A percentile compares a stretch with the other conserved stretches of the same genome.
Conservation (phyloP, 2,888 invertebrate genomes). For the Maniola hyperantus region DNA sequence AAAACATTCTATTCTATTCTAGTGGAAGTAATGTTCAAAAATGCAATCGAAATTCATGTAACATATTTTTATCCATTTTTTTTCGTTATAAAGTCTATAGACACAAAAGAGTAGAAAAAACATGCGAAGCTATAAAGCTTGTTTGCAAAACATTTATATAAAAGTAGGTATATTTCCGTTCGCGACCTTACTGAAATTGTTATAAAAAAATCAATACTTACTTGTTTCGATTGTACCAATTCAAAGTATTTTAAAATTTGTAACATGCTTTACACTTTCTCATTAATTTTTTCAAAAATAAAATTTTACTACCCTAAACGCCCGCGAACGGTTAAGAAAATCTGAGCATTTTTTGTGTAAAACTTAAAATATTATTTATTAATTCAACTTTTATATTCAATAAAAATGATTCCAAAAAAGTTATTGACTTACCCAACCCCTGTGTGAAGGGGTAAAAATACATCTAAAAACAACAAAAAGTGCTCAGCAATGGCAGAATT, state of each 20-base stretch:
- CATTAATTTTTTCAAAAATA: constrained; percentile 1
- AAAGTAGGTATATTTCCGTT: constrained; percentile 49
- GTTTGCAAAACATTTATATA: constrained; percentile 60
- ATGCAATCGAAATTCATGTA: constrained; percentile 14
- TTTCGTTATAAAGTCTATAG: constrained; percentile 17
- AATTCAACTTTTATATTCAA: no score
- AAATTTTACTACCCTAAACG: constrained; percentile 7
- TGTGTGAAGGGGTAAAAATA: no score
- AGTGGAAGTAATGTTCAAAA: background rate
- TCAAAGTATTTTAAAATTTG: constrained; percentile 5
- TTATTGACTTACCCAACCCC: no score
- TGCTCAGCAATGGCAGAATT: constrained; percentile 37
- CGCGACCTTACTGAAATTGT: constrained; percentile 45
- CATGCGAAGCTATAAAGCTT: constrained; percentile 76
- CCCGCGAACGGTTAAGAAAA: constrained; percentile 47
- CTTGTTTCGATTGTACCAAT: constrained; percentile 1
- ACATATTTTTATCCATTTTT: background rate
- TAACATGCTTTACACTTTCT: constrained; percentile 27
- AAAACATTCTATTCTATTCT: no score
- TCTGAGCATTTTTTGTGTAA: constrained; percentile 41
- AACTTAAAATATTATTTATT: background rate
- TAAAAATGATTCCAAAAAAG: no score
- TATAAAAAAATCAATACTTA: background rate
- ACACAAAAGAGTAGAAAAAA: constrained; percentile 47
- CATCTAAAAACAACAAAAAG: constrained; percentile 40